Base-by-base conservation (phyloP, 2,113 vertebrate species). In the Osmerus mordax region DNA sequence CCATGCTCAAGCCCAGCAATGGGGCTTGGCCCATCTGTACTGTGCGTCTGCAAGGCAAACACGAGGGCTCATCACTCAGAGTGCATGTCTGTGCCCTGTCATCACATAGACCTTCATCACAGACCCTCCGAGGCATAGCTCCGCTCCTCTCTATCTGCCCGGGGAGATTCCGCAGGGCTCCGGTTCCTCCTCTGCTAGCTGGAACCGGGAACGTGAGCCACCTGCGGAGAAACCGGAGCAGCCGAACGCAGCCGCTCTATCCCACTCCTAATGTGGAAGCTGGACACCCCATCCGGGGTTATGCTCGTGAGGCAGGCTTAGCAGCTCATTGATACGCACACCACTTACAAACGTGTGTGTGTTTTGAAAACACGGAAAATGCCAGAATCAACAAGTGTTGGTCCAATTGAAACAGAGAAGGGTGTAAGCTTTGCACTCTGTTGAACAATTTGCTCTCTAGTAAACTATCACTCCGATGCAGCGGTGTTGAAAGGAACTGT, bases 181-280 rank as follows among this genome's bases (percentile, higher is more conserved):
- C 15, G 19, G 78, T 88, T 90, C 83, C 86, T 82, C 75, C 74
- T 75, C 72, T 16, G 51, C 76, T 72, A 70, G 81, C 81, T 74
- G 73, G 81, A 88, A 86, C 71, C 74, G 72, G 89, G 83, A 90
- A 90, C 18, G 52, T 81, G 84, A 91, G 70, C 84, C 75, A 74
- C 64, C 71, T 65, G 55, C 72, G 64, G 82, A 70, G 79, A 82
- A 86, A 80, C 76, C 60, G 23, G 69, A 83, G 78, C 59, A 0
- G 36, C 60, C 73, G 52, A 66, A 75, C 54, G 60, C 72, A 72
- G 69, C 68, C 59, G 73, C 56, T 18, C 73, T 72, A 58, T 68
- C 75, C 67, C 61, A 66, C 32, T 21, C 74, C n/a, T 23, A 71
- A 63, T 36, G 71, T 25, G 68, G 81, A 78, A 79, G 62, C 58